These are phyloP conservation scores for Nesometra sesokonis DNA, from an alignment of 35 echinoderm and acorn worm species.

Conservation along the genomic window DNA sequence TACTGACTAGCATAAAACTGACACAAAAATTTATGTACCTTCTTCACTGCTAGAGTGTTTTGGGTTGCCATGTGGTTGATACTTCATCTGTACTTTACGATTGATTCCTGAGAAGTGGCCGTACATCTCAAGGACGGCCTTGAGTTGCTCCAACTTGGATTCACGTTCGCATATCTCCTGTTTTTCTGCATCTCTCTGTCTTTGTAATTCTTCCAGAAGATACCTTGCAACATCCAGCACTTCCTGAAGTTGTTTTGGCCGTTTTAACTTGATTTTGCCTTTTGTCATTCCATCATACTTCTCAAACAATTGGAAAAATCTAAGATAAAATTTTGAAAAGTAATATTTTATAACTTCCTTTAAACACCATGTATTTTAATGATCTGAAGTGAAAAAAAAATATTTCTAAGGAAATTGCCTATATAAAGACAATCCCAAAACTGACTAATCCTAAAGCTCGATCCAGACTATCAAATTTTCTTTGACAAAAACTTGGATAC, in stretches of 20 bases:
- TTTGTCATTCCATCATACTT: conserved; percentile 71
- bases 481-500: too few species aligned
- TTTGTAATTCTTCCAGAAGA: conserved; percentile 69
- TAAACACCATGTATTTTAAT: too few species aligned
- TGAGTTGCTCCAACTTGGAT: conserved; percentile 89
- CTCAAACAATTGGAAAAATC: conserved; percentile 90
- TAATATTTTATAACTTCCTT: too few species aligned
- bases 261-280: conserved; percentile 90
- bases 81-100: conserved; percentile 92
- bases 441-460: too few species aligned
- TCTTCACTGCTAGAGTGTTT: conserved; percentile 98
- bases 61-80: conserved; percentile 47
- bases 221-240: conserved; percentile 88
- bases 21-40: conserved; percentile 34
- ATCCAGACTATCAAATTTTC: too few species aligned
- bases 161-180: conserved; percentile 82
- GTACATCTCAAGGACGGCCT: conserved; percentile 96
- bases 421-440: too few species aligned
- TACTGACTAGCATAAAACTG: too few species aligned
- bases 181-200: conserved; percentile 52
- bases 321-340: neutral
- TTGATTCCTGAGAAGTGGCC: conserved; percentile 98
- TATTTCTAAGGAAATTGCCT: too few species aligned
- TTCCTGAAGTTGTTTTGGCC: conserved; percentile 84
- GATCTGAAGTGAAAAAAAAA: too few species aligned